phyloP scores from a whole-genome alignment of 2,888 invertebrate species.

The Cabera pusaria region DNA sequence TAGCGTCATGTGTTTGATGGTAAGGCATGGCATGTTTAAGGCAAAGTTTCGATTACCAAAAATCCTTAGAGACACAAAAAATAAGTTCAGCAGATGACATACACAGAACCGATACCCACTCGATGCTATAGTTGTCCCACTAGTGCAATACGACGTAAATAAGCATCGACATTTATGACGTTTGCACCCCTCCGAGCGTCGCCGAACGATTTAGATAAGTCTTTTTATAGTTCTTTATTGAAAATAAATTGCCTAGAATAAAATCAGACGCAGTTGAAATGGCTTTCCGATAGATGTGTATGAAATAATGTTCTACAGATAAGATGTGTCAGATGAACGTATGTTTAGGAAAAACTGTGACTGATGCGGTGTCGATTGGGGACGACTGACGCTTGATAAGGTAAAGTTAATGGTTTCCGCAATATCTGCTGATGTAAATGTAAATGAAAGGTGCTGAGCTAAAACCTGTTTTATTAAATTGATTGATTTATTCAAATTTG shows the following conservation, averaged over 20 bases:
- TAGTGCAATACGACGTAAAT: conserved; percentile 69
- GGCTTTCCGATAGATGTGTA: conserved; percentile 82
- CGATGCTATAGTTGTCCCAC: conserved; percentile 45
- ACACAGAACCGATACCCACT: conserved; percentile 13
- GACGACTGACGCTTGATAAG: conserved; percentile 38
- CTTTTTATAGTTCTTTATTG: conserved; percentile 84
- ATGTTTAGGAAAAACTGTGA: conserved; percentile 46
- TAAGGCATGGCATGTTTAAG: no score
- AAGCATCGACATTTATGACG: conserved; percentile 75
- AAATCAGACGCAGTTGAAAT: conserved; percentile 78
- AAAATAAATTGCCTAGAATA: conserved; percentile 84
- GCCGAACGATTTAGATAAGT: conserved; percentile 81
- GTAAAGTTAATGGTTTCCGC: conserved; percentile 28
- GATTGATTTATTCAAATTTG: conserved; percentile 5
- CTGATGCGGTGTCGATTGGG: conserved; percentile 40
- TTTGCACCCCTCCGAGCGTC: conserved; percentile 66
- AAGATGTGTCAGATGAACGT: conserved; percentile 70
- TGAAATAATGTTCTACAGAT: conserved; percentile 77
- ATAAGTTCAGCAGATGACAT: conserved; percentile 7
- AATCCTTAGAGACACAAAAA: conserved; percentile 4
- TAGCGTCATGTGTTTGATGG: no score
- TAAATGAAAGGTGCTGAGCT: conserved; percentile 1
- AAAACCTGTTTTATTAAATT: neutral
- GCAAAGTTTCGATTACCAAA: conserved; percentile 7
- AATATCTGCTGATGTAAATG: conserved; percentile 16